Conservation (phyloP, 2,797 vertebrate species). For the Synaphobranchus kaupii region DNA sequence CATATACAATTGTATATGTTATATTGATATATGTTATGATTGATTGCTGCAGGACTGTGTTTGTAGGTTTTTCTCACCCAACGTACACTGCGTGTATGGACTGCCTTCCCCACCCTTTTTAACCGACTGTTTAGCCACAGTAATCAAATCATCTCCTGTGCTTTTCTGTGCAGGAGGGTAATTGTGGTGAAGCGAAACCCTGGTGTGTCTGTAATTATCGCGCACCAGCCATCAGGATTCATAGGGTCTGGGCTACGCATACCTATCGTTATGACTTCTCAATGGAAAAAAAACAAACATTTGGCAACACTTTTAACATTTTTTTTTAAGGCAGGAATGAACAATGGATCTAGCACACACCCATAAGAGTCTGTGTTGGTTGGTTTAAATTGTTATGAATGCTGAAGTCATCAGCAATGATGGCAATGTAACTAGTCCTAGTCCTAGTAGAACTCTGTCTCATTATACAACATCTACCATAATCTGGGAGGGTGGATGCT, state of each 20-base stretch:
- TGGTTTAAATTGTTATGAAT: too few relatives aligned
- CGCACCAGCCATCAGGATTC: not conserved
- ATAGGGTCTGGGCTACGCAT: not conserved
- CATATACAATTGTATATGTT: not conserved
- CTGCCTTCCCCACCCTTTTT: not conserved
- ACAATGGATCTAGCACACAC: too few relatives aligned
- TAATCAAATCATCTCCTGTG: not conserved
- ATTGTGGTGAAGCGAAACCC: not conserved
- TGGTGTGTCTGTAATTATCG: conserved; percentile 10
- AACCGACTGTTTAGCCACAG: not conserved
- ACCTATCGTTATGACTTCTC: not conserved
- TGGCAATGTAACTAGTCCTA: too few relatives aligned
- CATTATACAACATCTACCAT: too few relatives aligned
- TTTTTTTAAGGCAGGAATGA: too few relatives aligned
- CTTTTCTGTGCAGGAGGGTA: conserved; percentile 2
- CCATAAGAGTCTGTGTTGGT: too few relatives aligned
- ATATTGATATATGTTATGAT: not conserved
- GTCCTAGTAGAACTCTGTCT: too few relatives aligned
- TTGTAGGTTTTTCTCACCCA: not conserved
- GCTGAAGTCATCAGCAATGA: too few relatives aligned
- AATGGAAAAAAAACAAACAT: not conserved
- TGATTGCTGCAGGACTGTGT: not conserved
- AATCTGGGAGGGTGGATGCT: too few relatives aligned
- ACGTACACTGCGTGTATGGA: not conserved
- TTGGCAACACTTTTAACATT: not conserved